A percentile compares a stretch with the other conserved stretches of the same genome.
These are phyloP conservation scores for Pachycephus smyrnensis DNA, from an alignment of 2,888 invertebrate species.

Conservation along the genomic window DNA sequence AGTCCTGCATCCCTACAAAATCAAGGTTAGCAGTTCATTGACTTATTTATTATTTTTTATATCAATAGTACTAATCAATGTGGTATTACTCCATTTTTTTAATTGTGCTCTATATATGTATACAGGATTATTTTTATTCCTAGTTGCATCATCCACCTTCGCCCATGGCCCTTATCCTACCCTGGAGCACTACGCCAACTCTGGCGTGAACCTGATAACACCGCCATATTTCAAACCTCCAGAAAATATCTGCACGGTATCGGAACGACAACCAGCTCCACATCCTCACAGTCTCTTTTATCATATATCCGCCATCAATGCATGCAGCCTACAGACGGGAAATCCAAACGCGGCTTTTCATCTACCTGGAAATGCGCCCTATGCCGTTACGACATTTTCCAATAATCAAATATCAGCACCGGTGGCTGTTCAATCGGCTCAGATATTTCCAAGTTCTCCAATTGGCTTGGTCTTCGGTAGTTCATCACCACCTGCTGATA, in stretches of 20 bases:
- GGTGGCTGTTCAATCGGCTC: constrained; percentile 33
- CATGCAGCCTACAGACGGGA: constrained; percentile 46
- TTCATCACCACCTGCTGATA: constrained; percentile 34
- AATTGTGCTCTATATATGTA: background rate
- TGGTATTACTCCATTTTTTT: background rate
- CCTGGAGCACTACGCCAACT: constrained; percentile 47
- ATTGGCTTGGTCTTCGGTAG: constrained; percentile 26
- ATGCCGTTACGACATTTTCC: constrained; percentile 34
- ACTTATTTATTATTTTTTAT: background rate
- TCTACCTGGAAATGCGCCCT: constrained; percentile 38
- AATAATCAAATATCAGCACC: constrained; percentile 36
- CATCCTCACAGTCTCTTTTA: constrained; percentile 41
- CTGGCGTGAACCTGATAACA: constrained; percentile 45
- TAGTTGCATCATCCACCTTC: constrained; percentile 50
- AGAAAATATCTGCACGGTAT: constrained; percentile 51
- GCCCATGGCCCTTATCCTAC: constrained; percentile 43
- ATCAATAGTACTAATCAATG: background rate
- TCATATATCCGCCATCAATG: constrained; percentile 44
- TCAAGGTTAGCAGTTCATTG: constrained; percentile 43
- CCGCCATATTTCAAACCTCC: constrained; percentile 54
- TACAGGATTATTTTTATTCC: constrained; percentile 34
- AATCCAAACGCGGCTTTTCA: constrained; percentile 45
- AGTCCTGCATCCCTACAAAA: constrained; percentile 37
- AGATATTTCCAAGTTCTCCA: constrained; percentile 42
- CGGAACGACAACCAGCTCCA: constrained; percentile 38